A percentile compares a stretch with the other conserved stretches of the same genome.
Evolutionary conservation across 2,888 invertebrate genomes (phyloP).

Genomic region (Abrostola tripartita): DNA sequence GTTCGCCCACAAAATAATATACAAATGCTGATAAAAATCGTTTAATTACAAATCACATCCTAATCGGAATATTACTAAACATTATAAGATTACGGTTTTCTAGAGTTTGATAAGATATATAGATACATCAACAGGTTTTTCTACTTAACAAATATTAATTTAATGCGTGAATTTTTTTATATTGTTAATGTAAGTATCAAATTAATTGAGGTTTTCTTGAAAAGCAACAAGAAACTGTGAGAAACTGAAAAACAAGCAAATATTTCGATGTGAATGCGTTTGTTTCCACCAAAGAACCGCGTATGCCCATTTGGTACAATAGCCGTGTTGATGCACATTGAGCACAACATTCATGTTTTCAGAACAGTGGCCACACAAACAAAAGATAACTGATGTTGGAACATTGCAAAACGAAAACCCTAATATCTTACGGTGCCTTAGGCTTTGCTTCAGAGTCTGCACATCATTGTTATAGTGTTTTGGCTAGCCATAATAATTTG

Average conservation of each 20-base stretch:
- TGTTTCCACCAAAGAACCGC: slow-evolving; percentile 74
- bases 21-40: slow-evolving; percentile 46
- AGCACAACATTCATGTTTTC: slow-evolving; percentile 80
- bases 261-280: slow-evolving; percentile 76
- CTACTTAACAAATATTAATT: slow-evolving; percentile 24
- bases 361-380: slow-evolving; percentile 71
- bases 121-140: slow-evolving; percentile 38
- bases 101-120: slow-evolving; percentile 48
- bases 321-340: slow-evolving; percentile 77
- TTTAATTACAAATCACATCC: slow-evolving; percentile 43
- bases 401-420: slow-evolving; percentile 42
- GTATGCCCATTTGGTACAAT: slow-evolving; percentile 75
- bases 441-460: slow-evolving; percentile 1
- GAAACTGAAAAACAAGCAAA: slow-evolving; percentile 71
- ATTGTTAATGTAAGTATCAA: slow-evolving; percentile 16
- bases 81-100: slow-evolving; percentile 45
- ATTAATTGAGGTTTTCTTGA: slow-evolving; percentile 35
- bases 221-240: slow-evolving; percentile 63
- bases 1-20: slow-evolving; percentile 42
- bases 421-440: slow-evolving; percentile 24
- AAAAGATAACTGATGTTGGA: slow-evolving; percentile 55
- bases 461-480: neutral
- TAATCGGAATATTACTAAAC: slow-evolving; percentile 52
- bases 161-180: slow-evolving; percentile 3
- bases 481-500: slow-evolving; percentile 4